Evolutionary conservation across 2,797 vertebrate genomes (phyloP), one percentile per base, ranked within the genome.

Genomic region (Cynopterus sphinx): DNA sequence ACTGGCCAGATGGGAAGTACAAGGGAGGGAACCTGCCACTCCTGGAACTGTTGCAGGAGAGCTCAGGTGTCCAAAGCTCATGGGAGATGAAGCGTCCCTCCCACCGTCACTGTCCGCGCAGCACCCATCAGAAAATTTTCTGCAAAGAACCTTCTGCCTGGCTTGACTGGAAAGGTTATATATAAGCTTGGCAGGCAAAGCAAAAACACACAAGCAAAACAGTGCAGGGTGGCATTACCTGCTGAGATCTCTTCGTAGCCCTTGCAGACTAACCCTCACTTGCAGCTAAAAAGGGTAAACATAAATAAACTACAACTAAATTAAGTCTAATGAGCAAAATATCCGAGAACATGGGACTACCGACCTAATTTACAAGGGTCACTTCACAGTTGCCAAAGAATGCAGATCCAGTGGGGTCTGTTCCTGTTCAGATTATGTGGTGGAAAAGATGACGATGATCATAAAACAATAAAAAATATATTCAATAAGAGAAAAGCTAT

Each of bases 391-490:
- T 63, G 39, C 28, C 33, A 61, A 70, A 89, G 43, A 91, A 75
- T 11, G 70, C 0, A 49, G 26, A 87, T 57, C 46, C 26, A 87
- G 51, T 4, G 6, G 3, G 26, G 49, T 68, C 73, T 70, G 65
- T n/a, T 91, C 46, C 57, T 61, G 33, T 55, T 89, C 51, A 43
- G 68, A 53, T 22, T 61, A 41, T 19, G 13, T 36, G 24, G 22
- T 22, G 4, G 41, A 86, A 92, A 91, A 97, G n/a, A 96, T 85
- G 65, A 83, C 75, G 86, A 78, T 11, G 51, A 65, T 74, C 68
- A 93, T 43, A 92, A 94, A 92, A 96, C 55, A 87, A 95, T 43
- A 77, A 92, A 91, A 91, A 88, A 55, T n/a, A 75, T 28, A 73
- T 22, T 83, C 26, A 91, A 83, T 2, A 63, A 78, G 36, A 88